A percentile compares a stretch with the other conserved stretches of the same genome.
phyloP scores from a whole-genome alignment of 2,888 invertebrate genomes.

The Aradus depressus region DNA sequence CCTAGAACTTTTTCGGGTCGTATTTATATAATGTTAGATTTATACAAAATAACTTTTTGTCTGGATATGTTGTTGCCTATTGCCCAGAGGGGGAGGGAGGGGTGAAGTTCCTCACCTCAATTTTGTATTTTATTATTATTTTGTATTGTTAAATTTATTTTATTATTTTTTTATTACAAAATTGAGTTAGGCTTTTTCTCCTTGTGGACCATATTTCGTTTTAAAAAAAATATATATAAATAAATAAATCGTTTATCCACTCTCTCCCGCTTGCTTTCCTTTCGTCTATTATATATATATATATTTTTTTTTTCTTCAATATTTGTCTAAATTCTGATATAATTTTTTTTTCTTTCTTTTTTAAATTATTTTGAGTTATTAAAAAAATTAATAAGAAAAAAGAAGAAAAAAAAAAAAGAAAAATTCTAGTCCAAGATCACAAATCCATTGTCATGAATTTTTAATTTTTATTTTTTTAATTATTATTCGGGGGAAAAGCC shows the following conservation, averaged over 20 bases:
- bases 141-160: conserved; percentile 6
- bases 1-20: conserved; percentile 17
- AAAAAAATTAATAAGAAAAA: conserved; percentile 10
- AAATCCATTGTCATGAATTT: conserved; percentile 12
- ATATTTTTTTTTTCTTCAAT: conserved; percentile 7
- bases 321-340: conserved; percentile 11
- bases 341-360: conserved; percentile 15
- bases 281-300: conserved; percentile 10
- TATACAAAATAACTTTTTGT: conserved; percentile 18
- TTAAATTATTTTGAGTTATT: conserved; percentile 13
- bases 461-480: conserved; percentile 13
- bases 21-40: conserved; percentile 20
- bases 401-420: conserved; percentile 6
- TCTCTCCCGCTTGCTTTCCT: conserved; percentile 5
- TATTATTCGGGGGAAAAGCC: conserved; percentile 20
- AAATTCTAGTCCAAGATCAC: conserved; percentile 21
- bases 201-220: too few species aligned
- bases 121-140: conserved; percentile 11
- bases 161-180: too few species aligned
- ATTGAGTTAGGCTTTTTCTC: too few species aligned
- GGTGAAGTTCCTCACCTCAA: background rate
- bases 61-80: conserved; percentile 14
- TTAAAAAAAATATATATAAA: too few species aligned
- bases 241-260: conserved; percentile 8
- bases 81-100: conserved; percentile 4